A percentile compares a stretch with the other conserved stretches of the same genome.
phyloP scores from a whole-genome alignment of 1,140 invertebrate species.

The Bombus terrestris region DNA sequence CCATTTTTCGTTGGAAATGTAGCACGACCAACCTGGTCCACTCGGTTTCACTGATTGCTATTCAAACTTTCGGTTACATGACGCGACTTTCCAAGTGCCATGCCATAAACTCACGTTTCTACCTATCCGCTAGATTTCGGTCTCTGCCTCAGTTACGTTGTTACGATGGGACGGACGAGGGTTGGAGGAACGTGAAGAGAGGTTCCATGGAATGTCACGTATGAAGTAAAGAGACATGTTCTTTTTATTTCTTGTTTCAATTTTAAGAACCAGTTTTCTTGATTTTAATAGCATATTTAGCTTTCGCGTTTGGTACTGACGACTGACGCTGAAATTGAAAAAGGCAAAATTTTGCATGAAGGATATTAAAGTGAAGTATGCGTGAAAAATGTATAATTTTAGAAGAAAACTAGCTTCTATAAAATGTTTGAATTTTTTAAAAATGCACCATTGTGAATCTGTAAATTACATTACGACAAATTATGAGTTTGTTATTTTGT shows the following conservation, averaged over 20 bases:
- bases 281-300: background rate
- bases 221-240: background rate
- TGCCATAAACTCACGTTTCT: background rate
- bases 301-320: background rate
- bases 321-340: background rate
- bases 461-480: no score
- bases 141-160: no score
- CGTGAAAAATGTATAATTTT: no score
- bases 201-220: background rate
- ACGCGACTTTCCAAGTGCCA: background rate
- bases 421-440: no score
- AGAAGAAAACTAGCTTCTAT: no score
- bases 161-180: background rate
- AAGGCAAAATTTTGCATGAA: no score
- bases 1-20: slow-evolving; percentile 35
- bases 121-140: background rate
- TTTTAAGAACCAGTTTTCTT: background rate
- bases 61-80: slow-evolving; percentile 55
- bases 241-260: background rate
- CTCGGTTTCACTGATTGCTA: slow-evolving; percentile 18
- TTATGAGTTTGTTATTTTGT: no score
- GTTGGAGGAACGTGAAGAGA: background rate
- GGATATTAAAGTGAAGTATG: accelerated
- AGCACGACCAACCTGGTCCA: background rate
- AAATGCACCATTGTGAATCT: no score